A percentile compares a stretch with the other conserved stretches of the same genome.
phyloP scores from a whole-genome alignment of 2,113 vertebrate species.

The Tamias sibiricus region DNA sequence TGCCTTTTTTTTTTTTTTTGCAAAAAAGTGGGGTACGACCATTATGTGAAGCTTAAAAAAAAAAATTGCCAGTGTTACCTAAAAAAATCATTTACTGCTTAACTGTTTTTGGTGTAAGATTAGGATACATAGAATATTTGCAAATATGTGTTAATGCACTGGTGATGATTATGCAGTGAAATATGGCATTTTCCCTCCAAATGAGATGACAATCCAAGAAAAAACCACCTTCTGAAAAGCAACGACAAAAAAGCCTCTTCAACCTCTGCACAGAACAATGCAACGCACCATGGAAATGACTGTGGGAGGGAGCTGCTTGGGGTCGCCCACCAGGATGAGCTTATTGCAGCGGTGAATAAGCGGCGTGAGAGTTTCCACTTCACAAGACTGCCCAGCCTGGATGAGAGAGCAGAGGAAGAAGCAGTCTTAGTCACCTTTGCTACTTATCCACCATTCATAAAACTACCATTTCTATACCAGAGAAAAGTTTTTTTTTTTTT shows the following conservation, averaged over 20 bases:
- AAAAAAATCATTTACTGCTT: neutral
- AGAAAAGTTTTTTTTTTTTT: neutral
- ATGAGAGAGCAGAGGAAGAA: neutral
- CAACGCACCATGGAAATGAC: conserved; percentile 90
- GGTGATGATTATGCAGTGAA: no score
- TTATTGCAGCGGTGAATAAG: conserved; percentile 90
- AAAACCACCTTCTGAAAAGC: neutral
- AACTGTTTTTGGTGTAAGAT: no score
- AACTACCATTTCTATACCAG: neutral
- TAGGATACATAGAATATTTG: no score
- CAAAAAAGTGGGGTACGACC: no score
- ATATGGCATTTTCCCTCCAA: neutral
- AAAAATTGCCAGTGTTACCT: no score
- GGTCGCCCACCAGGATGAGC: conserved; percentile 92
- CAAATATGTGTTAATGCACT: no score
- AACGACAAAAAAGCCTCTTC: neutral
- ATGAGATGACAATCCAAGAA: neutral
- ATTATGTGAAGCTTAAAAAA: no score
- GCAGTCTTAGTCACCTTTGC: neutral
- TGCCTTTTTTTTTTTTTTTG: no score
- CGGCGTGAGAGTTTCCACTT: conserved; percentile 91
- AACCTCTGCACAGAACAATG: neutral
- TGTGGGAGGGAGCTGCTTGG: conserved; percentile 92
- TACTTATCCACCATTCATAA: neutral
- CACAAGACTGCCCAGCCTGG: conserved; percentile 93